These are phyloP conservation scores for Calephelis virginiensis DNA, from an alignment of 1,140 invertebrate genomes.

Conservation along the genomic window DNA sequence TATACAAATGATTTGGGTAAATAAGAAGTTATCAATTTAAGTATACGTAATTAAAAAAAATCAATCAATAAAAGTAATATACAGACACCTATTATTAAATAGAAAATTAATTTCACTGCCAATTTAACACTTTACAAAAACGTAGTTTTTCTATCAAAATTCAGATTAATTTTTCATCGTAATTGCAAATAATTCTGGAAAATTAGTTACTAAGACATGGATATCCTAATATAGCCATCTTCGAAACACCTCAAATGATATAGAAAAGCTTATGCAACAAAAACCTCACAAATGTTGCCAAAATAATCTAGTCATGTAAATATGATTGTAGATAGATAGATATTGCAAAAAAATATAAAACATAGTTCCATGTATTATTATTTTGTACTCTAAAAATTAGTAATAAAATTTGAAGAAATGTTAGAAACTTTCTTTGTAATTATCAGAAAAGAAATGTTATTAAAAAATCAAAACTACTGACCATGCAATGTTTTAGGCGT, in stretches of 20 bases:
- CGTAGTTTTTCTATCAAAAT: not conserved
- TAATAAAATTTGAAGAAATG: not conserved
- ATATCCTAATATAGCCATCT: no score
- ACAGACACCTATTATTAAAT: not conserved
- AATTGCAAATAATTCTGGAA: not conserved
- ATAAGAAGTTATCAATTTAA: not conserved
- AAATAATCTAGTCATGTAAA: slow-evolving; percentile 57
- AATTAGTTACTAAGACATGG: not conserved
- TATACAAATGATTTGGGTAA: no score
- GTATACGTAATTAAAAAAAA: not conserved
- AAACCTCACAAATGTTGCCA: slow-evolving; percentile 48
- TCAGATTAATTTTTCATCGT: not conserved
- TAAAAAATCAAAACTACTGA: no score
- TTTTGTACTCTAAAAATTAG: slow-evolving; percentile 42
- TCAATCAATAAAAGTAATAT: slow-evolving; percentile 4
- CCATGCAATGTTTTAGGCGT: not conserved
- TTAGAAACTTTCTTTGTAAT: slow-evolving; percentile 3
- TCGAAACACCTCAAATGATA: no score
- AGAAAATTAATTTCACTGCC: slow-evolving; percentile 14
- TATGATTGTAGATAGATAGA: slow-evolving; percentile 63
- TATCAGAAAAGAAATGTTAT: not conserved
- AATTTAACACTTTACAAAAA: slow-evolving; percentile 6
- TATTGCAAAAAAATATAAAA: slow-evolving; percentile 42
- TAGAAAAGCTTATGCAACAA: not conserved
- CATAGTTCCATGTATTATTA: slow-evolving; percentile 45